Evolutionary conservation across 2,113 vertebrate genomes (phyloP).

Genomic region (Platichthys flesus): DNA sequence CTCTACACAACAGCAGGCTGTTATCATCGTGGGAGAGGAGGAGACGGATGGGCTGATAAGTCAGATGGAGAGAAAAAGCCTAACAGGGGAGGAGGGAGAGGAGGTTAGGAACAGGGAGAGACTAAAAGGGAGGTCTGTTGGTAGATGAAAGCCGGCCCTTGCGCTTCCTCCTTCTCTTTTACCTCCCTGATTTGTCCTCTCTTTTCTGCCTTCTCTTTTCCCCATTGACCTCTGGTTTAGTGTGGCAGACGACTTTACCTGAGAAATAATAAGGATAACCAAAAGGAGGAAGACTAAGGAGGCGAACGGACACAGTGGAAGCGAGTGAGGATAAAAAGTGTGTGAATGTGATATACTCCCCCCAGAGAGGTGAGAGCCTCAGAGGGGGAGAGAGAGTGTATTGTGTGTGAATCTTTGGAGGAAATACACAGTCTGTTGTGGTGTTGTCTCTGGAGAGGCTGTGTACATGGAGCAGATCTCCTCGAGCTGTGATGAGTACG

Average conservation of each 20-base stretch:
- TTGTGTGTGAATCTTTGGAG: conserved; percentile 27
- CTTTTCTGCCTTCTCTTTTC: conserved; percentile 19
- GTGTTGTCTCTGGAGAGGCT: conserved; percentile 42
- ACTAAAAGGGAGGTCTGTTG: conserved; percentile 58
- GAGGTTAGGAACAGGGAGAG: conserved; percentile 32
- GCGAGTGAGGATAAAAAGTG: background rate
- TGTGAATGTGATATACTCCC: conserved; percentile 28
- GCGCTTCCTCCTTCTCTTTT: conserved; percentile 59
- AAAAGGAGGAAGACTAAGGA: conserved; percentile 5
- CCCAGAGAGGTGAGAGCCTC: conserved; percentile 10
- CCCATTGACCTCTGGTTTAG: conserved; percentile 36
- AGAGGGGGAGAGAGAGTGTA: background rate
- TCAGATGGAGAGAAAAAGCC: conserved; percentile 29
- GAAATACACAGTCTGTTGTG: conserved; percentile 39
- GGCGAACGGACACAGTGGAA: conserved; percentile 9
- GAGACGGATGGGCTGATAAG: conserved; percentile 67
- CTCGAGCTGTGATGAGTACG: conserved; percentile 18
- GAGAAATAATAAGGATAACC: conserved; percentile 26
- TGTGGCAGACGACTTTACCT: conserved; percentile 29
- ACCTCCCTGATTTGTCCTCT: conserved; percentile 39
- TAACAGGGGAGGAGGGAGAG: conserved; percentile 37
- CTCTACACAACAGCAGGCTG: conserved; percentile 60
- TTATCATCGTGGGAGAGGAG: conserved; percentile 79
- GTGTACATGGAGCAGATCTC: conserved; percentile 34
- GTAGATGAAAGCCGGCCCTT: conserved; percentile 43